Conservation (phyloP, 2,113 vertebrate species). For the Perognathus longimembris region DNA sequence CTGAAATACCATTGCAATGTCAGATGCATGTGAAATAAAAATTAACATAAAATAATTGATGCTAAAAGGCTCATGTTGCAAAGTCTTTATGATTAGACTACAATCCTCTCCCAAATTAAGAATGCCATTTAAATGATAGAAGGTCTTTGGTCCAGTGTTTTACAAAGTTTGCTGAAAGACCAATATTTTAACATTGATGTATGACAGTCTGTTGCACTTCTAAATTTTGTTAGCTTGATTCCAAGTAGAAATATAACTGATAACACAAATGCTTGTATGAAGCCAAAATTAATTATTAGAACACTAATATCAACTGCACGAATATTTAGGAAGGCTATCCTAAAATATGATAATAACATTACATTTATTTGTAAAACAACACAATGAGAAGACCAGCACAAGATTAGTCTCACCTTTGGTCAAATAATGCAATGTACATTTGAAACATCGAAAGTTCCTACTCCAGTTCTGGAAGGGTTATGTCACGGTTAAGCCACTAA, state of each 20-base stretch:
- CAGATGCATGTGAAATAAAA: background rate
- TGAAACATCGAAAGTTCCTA: background rate
- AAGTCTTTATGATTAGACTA: slow-evolving; percentile 6
- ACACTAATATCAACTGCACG: background rate
- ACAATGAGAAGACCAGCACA: background rate
- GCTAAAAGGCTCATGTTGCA: background rate
- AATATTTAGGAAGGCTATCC: background rate
- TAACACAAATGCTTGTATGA: background rate
- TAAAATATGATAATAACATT: background rate
- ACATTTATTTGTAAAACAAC: background rate
- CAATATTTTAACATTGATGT: background rate
- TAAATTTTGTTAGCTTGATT: background rate
- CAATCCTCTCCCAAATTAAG: background rate
- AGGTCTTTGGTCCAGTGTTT: background rate
- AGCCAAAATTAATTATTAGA: background rate
- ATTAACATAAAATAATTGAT: background rate
- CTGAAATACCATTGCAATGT: background rate
- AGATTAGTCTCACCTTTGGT: background rate
- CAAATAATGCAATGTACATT: background rate
- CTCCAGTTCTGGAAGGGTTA: background rate
- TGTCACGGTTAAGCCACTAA: background rate
- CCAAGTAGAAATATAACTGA: background rate
- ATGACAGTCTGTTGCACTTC: background rate
- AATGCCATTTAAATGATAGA: background rate
- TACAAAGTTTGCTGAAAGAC: background rate